Evolutionary conservation across 1,140 invertebrate species (phyloP), one percentile per base, ranked within the genome.

Genomic region (Ostrea denselamellosa): DNA sequence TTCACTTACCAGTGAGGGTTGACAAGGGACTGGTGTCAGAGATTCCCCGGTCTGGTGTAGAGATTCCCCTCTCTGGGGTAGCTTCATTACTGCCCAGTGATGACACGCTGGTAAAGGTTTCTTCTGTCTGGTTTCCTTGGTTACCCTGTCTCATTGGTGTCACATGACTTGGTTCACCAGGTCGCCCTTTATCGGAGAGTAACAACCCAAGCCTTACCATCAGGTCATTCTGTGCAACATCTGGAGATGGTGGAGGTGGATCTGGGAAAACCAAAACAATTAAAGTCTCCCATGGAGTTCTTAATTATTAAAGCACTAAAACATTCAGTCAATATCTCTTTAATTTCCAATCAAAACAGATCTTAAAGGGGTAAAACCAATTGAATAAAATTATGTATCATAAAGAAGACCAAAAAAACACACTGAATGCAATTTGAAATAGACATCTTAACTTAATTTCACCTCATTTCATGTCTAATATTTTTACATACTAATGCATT

Each of bases 11-110:
- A 22, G 97, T 98, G 14, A 98, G 94, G 0, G 98, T 98, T 9
- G 98, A 98, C 87, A 97, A 96, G 25, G 98, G 97, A 94, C 97
- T 98, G 8, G 97, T 97, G 90, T 98, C 98, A 77, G 96, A 97
- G 0, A 97, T 96, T n/a, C 95, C 93, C 65, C 90, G 93, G 91
- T 97, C 94, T 44, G 92, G 92, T 22, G 68, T 77, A 25, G 96
- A 97, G 0, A 97, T 96, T 25, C 95, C 93, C 65, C 90, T 93
- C 91, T 97, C 94, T 28, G 92, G 92, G 10, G 93, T 96, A 2
- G 96, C 96, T 85, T 98, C 97, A 82, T 85, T 88, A 83, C 97
- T 96, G 84, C 96, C 97, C 22, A 98, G 93, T 0, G 97, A 98
- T 28, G 96, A 96, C 89, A 96, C 96, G 4, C 96, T 96, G n/a